A percentile compares a stretch with the other conserved stretches of the same genome.
Conservation (phyloP, 2,888 invertebrate species). For the Temnothorax ravouxi region DNA sequence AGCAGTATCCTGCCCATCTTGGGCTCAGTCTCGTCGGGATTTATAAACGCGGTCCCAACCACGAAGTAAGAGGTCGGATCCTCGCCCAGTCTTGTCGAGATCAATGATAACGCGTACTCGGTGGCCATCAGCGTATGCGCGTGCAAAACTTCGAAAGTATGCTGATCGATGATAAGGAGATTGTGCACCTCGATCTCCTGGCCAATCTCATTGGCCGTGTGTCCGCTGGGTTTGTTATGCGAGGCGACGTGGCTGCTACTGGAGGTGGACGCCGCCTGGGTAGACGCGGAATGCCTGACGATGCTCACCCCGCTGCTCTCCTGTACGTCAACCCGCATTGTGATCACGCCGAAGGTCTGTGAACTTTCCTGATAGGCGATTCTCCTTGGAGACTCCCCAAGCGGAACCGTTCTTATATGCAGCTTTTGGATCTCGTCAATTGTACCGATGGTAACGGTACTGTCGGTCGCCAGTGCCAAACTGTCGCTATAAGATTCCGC, state of each 20-base stretch:
- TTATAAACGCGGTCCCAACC: conserved; percentile 97
- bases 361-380: conserved; percentile 98
- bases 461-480: conserved; percentile 95
- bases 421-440: conserved; percentile 99
- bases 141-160: conserved; percentile 98
- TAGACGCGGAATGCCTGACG: conserved; percentile 92
- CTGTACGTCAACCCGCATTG: conserved; percentile 95
- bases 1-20: conserved; percentile 96
- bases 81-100: conserved; percentile 96
- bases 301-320: conserved; percentile 90
- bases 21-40: conserved; percentile 98
- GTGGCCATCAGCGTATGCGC: conserved; percentile 96
- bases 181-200: conserved; percentile 97
- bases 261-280: conserved; percentile 90
- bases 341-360: conserved; percentile 97
- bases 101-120: conserved; percentile 96
- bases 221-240: conserved; percentile 84
- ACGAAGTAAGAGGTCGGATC: conserved; percentile 97
- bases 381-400: conserved; percentile 97
- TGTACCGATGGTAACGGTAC: conserved; percentile 96
- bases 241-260: conserved; percentile 87
- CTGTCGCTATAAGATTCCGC: conserved; percentile 98
- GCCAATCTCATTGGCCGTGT: conserved; percentile 88
- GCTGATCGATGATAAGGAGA: conserved; percentile 96
- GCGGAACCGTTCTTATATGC: conserved; percentile 97